phyloP scores from a whole-genome alignment of 2,113 vertebrate species.

The Sorex araneus region DNA sequence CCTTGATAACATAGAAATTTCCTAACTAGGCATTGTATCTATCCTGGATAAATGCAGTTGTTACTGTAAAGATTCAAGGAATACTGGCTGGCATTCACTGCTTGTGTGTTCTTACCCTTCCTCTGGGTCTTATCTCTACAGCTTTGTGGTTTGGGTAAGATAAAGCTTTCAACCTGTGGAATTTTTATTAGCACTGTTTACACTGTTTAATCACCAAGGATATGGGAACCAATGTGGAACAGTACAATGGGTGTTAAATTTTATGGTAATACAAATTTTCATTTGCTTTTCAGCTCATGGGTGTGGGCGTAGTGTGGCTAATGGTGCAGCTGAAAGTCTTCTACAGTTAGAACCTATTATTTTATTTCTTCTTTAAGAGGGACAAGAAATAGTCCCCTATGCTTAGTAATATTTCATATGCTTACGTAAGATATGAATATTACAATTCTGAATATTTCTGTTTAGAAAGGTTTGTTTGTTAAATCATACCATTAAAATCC shows the following conservation, averaged over 20 bases:
- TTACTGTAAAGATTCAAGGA: not conserved
- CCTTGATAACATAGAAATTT: constrained; percentile 20
- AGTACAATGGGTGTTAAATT: not conserved
- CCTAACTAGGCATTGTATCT: not conserved
- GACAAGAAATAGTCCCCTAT: constrained; percentile 16
- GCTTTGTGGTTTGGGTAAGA: constrained; percentile 11
- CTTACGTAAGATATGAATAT: too few species aligned
- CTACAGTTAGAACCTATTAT: not conserved
- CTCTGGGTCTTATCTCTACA: not conserved
- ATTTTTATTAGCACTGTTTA: constrained; percentile 2
- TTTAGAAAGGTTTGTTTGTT: constrained; percentile 41
- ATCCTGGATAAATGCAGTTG: not conserved
- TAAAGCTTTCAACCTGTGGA: not conserved
- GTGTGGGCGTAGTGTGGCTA: constrained; percentile 14
- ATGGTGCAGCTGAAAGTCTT: not conserved
- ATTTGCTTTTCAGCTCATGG: constrained; percentile 18
- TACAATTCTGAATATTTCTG: constrained; percentile 19
- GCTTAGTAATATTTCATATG: not conserved
- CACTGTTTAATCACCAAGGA: constrained; percentile 23
- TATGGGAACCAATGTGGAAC: not conserved
- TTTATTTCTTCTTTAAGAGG: constrained; percentile 20
- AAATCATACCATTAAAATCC: not conserved
- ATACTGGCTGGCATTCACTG: not conserved
- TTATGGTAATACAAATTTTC: constrained; percentile 25
- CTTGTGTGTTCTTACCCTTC: not conserved